Evolutionary conservation across 2,888 invertebrate genomes (phyloP).

Genomic region (Drosophila lutescens): DNA sequence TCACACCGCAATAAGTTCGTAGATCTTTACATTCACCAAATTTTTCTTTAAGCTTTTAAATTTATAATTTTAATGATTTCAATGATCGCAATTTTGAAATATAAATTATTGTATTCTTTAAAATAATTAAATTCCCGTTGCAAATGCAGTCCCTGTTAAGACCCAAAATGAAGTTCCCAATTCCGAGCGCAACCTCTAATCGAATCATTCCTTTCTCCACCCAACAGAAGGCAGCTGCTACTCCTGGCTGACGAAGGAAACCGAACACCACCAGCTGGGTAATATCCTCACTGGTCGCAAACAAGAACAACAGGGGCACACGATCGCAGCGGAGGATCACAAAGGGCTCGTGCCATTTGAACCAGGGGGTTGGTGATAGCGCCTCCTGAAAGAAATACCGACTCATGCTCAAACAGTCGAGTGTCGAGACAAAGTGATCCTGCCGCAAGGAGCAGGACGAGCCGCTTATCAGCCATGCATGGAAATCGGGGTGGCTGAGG

Average conservation of each 20-base stretch:
- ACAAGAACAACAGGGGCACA: constrained; percentile 43
- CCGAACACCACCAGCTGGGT: constrained; percentile 30
- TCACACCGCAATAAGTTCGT: no score
- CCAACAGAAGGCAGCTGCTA: constrained; percentile 59
- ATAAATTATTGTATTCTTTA: no score
- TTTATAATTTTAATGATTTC: no score
- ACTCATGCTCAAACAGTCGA: constrained; percentile 61
- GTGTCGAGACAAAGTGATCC: constrained; percentile 69
- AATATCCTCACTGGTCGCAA: constrained; percentile 19
- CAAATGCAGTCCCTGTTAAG: not conserved
- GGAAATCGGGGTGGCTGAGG: constrained; percentile 46
- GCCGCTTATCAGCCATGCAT: constrained; percentile 69
- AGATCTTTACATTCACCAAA: no score
- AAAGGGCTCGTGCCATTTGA: constrained; percentile 63
- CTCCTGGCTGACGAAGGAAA: constrained; percentile 26
- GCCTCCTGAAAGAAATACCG: constrained; percentile 60
- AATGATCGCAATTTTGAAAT: no score
- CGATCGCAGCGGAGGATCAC: constrained; percentile 51
- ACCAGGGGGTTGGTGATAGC: constrained; percentile 58
- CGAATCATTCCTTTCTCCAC: constrained; percentile 18
- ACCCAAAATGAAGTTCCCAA: not conserved
- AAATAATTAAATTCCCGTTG: no score
- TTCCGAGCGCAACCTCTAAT: constrained; percentile 35
- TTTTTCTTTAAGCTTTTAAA: no score
- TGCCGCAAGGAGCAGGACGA: constrained; percentile 49